Base-by-base conservation (phyloP, 2,113 vertebrate genomes). In the Microtus pennsylvanicus region DNA sequence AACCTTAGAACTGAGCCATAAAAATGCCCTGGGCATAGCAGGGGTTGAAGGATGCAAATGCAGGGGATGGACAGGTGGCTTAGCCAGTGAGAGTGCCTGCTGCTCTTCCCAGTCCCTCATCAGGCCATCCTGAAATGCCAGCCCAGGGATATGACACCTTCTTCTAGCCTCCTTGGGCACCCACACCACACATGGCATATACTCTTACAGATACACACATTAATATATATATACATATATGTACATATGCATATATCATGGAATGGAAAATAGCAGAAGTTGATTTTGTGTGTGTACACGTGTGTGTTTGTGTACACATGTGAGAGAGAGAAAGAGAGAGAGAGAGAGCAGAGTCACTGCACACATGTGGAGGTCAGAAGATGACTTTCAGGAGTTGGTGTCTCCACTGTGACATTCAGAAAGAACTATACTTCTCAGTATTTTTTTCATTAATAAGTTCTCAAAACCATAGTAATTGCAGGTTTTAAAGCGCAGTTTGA, bases 1-100 rank as follows among this genome's bases (percentile, higher is more conserved):
- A 90, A 99, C 99, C 97, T 96, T 99, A 89, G 99, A 99, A 94
- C 98, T 99, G 97, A 99, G 99, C 98, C 97, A 98, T 38, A 99
- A 99, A 97, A 99, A 99, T 69, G 95, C 98, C 96, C 99, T 7
- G 97, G 97, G 99, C 99, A 0, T 99, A 99, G 75, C 99, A 99
- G 95, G 99, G 99, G 99, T 85, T 85, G 22, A 63, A 61, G 78
- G 9, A 42, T 42, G 42, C 42, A 42, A 42, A 42, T 42, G 42
- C 42, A 80, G 35, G 33, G 55, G 5, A 50, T 83, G n/a, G 35
- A 61, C 13, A 58, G n/a, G 38, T 83, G 55, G n/a, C 80, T 83
- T 26, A 83, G 55, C 21, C 35, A 42, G 35, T 1, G 5, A 26
- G 52, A 58, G 21, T 58, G 22, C 80, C 35, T 13, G 17, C 33